These are phyloP conservation scores for Drosophila athabasca DNA, from an alignment of 1,140 invertebrate species.

Conservation along the genomic window DNA sequence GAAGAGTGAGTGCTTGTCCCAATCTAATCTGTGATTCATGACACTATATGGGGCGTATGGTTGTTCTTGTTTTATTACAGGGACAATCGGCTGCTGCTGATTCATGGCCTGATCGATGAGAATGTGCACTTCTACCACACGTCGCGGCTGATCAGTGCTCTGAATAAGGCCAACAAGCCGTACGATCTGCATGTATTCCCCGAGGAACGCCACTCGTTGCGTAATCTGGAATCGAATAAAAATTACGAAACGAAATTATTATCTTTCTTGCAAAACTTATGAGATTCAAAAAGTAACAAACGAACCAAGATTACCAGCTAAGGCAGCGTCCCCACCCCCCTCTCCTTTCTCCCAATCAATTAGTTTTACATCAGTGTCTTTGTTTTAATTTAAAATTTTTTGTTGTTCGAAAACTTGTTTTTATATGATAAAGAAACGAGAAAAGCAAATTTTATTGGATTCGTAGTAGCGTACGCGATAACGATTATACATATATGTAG, in stretches of 20 bases:
- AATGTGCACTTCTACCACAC: slow-evolving; percentile 99
- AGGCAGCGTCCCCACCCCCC: background rate
- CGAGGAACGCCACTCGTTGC: slow-evolving; percentile 95
- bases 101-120: slow-evolving; percentile 99
- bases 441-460: slow-evolving; percentile 19
- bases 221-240: slow-evolving; percentile 96
- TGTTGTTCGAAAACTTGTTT: slow-evolving; percentile 38
- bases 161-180: slow-evolving; percentile 95
- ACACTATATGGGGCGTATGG: no score
- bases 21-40: background rate
- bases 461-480: no score
- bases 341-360: slow-evolving; percentile 6
- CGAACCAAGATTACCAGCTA: slow-evolving; percentile 26
- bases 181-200: slow-evolving; percentile 97
- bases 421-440: slow-evolving; percentile 44
- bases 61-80: slow-evolving; percentile 83
- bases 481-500: background rate
- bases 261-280: slow-evolving; percentile 96
- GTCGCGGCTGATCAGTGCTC: slow-evolving; percentile 93
- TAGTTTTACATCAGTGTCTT: slow-evolving; percentile 34
- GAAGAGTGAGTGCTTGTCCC: slow-evolving; percentile 88
- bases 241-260: slow-evolving; percentile 97
- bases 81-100: slow-evolving; percentile 96
- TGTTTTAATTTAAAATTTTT: slow-evolving; percentile 32
- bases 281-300: slow-evolving; percentile 77